phyloP scores from a whole-genome alignment of 2,797 vertebrate species.

The Molossus molossus region DNA sequence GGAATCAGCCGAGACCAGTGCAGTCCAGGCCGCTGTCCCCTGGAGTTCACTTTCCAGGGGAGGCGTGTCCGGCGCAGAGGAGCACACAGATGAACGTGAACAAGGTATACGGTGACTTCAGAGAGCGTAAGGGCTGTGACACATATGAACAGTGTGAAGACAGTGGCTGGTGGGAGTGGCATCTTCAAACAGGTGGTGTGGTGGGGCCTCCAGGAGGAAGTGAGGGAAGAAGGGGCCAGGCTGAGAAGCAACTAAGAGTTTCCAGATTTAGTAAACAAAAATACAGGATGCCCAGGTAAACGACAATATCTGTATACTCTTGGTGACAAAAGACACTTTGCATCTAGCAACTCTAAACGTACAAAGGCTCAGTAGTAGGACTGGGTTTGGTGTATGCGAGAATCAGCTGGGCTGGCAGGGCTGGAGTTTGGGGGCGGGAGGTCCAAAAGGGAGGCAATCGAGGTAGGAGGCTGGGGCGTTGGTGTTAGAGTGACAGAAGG shows the following conservation, averaged over 20 bases:
- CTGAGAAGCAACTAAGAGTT: neutral
- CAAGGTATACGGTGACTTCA: neutral
- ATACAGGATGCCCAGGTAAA: neutral
- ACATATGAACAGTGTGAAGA: neutral
- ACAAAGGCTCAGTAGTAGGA: neutral
- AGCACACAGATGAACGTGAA: neutral
- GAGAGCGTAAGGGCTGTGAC: neutral
- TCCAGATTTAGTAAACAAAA: neutral
- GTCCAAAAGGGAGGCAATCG: neutral
- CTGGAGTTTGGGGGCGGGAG: neutral
- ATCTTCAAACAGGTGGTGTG: neutral
- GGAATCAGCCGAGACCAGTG: neutral
- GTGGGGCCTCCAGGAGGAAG: neutral
- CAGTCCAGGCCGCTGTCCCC: neutral
- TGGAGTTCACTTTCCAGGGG: conserved; percentile 1
- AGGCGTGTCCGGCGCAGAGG: neutral
- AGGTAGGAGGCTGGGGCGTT: neutral
- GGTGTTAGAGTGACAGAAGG: neutral
- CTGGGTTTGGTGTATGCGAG: neutral
- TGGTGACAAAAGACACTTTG: neutral
- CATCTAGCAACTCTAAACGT: neutral
- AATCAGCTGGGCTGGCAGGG: neutral
- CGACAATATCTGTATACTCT: neutral
- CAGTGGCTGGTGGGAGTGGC: neutral
- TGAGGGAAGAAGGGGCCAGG: neutral